Evolutionary conservation across 1,140 invertebrate species (phyloP).

Genomic region (Conus ventricosus): DNA sequence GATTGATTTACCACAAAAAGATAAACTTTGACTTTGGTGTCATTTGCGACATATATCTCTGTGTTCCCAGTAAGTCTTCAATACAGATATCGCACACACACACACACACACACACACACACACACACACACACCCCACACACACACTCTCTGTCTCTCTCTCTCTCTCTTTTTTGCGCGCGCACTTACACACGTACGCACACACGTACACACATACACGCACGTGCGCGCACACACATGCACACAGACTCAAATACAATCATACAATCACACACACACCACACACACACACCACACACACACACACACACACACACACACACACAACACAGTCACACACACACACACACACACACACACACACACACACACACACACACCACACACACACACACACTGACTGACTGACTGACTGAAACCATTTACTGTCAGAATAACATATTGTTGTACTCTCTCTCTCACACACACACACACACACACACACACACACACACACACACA

Average conservation of each 20-base stretch:
- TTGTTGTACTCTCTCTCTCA: too few species aligned
- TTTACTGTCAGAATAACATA: too few species aligned
- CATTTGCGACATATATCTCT: too few species aligned
- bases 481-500: background rate
- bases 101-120: too few species aligned
- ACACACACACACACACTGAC: background rate
- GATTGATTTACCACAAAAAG: too few species aligned
- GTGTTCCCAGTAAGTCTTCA: too few species aligned
- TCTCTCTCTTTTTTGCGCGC: too few species aligned
- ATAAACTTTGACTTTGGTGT: too few species aligned
- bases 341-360: background rate
- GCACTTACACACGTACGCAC: background rate
- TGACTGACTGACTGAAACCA: background rate
- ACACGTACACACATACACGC: background rate
- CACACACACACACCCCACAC: too few species aligned
- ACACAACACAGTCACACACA: constrained; percentile 15
- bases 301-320: constrained; percentile 14
- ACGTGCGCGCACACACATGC: background rate
- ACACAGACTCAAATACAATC: background rate
- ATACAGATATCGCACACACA: too few species aligned
- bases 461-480: background rate
- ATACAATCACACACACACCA: background rate
- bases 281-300: too few species aligned
- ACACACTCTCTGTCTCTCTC: too few species aligned
- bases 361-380: constrained; percentile 9